Evolutionary conservation across 2,888 invertebrate species (phyloP).

Genomic region (Falcaria lacertinaria): DNA sequence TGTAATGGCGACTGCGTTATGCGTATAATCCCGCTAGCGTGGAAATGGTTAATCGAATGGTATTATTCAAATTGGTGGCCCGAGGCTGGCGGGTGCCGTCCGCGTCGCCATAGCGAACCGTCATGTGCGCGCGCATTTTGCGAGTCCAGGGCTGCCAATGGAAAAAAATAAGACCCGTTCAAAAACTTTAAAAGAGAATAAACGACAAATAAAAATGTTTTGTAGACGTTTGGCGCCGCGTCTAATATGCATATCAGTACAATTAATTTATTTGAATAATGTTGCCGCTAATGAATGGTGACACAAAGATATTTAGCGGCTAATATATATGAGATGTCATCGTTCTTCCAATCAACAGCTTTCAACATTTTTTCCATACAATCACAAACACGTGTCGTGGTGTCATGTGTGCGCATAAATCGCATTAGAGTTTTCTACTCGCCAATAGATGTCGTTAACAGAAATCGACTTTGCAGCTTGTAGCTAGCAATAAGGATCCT

Average conservation of each 20-base stretch:
- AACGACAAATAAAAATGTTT: no score
- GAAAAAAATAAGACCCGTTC: background rate
- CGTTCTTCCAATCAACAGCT: no score
- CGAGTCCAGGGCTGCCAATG: background rate
- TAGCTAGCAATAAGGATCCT: no score
- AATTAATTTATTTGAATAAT: no score
- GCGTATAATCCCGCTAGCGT: slow-evolving; percentile 30
- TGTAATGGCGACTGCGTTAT: slow-evolving; percentile 22
- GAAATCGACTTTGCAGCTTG: no score
- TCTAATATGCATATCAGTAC: no score
- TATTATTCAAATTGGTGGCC: slow-evolving; percentile 50
- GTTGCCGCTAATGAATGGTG: no score
- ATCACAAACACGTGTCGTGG: no score
- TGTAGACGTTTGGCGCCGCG: no score
- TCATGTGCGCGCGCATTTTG: slow-evolving; percentile 20
- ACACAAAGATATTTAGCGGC: no score
- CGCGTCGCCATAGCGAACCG: slow-evolving; percentile 11
- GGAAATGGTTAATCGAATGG: slow-evolving; percentile 42
- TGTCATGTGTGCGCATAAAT: background rate
- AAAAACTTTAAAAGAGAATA: background rate
- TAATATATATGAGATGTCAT: no score
- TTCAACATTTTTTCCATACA: no score
- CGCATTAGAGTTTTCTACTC: background rate
- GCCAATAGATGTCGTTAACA: background rate
- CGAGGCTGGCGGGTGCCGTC: slow-evolving; percentile 29